phyloP scores from a whole-genome alignment of 2,888 invertebrate genomes.

The Esperia sulphurella region DNA sequence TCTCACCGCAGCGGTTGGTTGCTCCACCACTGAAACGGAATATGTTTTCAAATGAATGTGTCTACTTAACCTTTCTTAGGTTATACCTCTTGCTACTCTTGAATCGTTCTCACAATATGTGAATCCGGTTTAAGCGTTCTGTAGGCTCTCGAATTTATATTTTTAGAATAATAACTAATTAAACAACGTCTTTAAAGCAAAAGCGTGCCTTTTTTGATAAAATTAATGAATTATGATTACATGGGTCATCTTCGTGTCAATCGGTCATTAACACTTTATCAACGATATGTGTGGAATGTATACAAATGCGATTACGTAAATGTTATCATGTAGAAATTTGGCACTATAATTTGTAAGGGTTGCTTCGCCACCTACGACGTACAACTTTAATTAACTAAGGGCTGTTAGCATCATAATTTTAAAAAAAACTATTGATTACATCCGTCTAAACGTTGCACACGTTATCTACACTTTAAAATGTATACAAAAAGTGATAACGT shows the following conservation, averaged over 20 bases:
- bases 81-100: not conserved
- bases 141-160: not conserved
- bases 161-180: not conserved
- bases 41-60: not conserved
- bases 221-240: slow-evolving; percentile 5
- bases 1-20: slow-evolving; percentile 47
- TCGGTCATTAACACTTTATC: slow-evolving; percentile 10
- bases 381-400: too few relatives aligned
- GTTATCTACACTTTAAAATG: too few relatives aligned
- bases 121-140: too few relatives aligned
- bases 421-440: too few relatives aligned
- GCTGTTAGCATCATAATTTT: too few relatives aligned
- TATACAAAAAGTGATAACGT: too few relatives aligned
- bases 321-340: not conserved
- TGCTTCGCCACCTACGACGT: too few relatives aligned
- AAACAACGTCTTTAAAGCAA: not conserved
- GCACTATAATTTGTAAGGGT: not conserved
- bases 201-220: not conserved
- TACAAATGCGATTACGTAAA: not conserved
- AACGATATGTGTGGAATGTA: slow-evolving; percentile 20
- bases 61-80: not conserved
- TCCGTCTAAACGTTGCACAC: too few relatives aligned
- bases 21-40: slow-evolving; percentile 57
- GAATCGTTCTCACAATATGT: too few relatives aligned
- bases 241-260: slow-evolving; percentile 11